Percentiles rank a stretch among this genome's conserved stretches.
Conservation (phyloP, 1,140 invertebrate species). For the Drosophila quadrilineata region DNA sequence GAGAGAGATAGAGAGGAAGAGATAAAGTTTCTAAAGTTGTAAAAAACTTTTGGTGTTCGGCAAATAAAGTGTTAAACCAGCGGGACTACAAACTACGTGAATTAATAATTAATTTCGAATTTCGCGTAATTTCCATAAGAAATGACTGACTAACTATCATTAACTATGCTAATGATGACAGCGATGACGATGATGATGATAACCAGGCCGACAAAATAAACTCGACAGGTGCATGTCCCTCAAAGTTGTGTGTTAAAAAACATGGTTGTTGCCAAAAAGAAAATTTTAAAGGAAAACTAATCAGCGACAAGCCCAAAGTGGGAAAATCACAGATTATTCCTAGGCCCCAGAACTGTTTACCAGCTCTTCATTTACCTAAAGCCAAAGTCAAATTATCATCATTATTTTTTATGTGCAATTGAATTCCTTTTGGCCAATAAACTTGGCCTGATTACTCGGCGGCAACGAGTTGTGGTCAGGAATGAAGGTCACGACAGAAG, state of each 20-base stretch:
- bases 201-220: conserved; percentile 7
- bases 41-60: conserved; percentile 4
- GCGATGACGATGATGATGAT: neutral
- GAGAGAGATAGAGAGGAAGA: too few relatives aligned
- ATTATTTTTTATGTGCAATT: conserved; percentile 63
- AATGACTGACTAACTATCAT: conserved; percentile 37
- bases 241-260: neutral
- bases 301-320: conserved; percentile 10
- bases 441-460: conserved; percentile 8
- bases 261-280: too few relatives aligned
- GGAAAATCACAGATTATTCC: too few relatives aligned
- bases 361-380: too few relatives aligned
- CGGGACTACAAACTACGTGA: conserved; percentile 21
- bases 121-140: conserved; percentile 42
- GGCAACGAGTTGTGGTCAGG: neutral
- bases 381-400: conserved; percentile 11
- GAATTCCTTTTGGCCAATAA: conserved; percentile 29
- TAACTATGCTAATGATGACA: neutral
- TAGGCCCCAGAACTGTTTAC: too few relatives aligned
- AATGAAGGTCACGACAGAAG: neutral
- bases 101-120: conserved; percentile 58
- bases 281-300: too few relatives aligned
- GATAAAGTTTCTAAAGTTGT: conserved; percentile 1
- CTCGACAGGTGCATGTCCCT: conserved; percentile 21
- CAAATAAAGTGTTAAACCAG: conserved; percentile 4